Evolutionary conservation across 35 echinoderm and acorn worm species (phyloP).

Genomic region (Lytechinus pictus): DNA sequence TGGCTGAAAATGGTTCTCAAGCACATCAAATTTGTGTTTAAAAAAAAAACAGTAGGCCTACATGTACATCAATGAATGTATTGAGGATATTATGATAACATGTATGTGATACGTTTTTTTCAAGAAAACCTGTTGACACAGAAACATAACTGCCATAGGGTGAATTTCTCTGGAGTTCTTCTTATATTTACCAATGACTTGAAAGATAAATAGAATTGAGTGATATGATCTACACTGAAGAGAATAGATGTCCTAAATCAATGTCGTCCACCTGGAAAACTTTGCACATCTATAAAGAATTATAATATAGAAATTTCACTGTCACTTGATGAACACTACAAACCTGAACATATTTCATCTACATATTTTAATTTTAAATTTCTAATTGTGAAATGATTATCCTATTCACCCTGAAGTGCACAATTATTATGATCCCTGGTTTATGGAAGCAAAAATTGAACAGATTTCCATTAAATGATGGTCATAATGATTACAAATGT

Average conservation of each 20-base stretch:
- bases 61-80: too few relatives aligned
- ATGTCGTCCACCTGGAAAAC: neutral
- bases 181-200: neutral
- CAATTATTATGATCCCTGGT: neutral
- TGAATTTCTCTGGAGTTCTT: neutral
- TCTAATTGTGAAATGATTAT: too few relatives aligned
- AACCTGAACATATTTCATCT: too few relatives aligned
- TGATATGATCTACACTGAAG: neutral
- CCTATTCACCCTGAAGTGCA: neutral
- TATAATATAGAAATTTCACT: too few relatives aligned
- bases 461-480: neutral
- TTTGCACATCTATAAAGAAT: neutral
- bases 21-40: neutral
- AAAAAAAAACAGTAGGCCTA: neutral
- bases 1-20: too few relatives aligned
- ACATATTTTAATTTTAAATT: too few relatives aligned
- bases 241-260: neutral
- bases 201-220: neutral
- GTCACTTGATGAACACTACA: too few relatives aligned
- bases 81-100: too few relatives aligned
- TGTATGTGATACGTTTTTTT: neutral
- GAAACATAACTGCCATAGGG: neutral
- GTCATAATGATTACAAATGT: neutral
- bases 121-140: neutral
- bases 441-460: neutral